phyloP scores from a whole-genome alignment of 1,140 invertebrate species.

The silkworm (Bombyx mori) region ASM3026992v2 NC_085116.1:8628001-8628500 shows the following conservation, averaged over 20 bases:
- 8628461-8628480: slow-evolving; percentile 77
- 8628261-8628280: slow-evolving; percentile 80
- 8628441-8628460: slow-evolving; percentile 77
- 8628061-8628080: slow-evolving; percentile 49
- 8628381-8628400: slow-evolving; percentile 28
- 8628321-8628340: slow-evolving; percentile 78
- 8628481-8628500: slow-evolving; percentile 80
- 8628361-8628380: slow-evolving; percentile 63
- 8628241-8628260: slow-evolving; percentile 82
- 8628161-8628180: slow-evolving; percentile 77
- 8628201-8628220: slow-evolving; percentile 81
- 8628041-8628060: too few relatives aligned
- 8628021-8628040: too few relatives aligned
- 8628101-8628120: slow-evolving; percentile 80
- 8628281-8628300: slow-evolving; percentile 79
- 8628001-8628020: too few relatives aligned
- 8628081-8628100: slow-evolving; percentile 74
- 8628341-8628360: slow-evolving; percentile 76
- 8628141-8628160: slow-evolving; percentile 75
- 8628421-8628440: slow-evolving; percentile 78
- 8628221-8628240: slow-evolving; percentile 80
- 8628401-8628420: slow-evolving; percentile 76
- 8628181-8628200: slow-evolving; percentile 79
- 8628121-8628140: slow-evolving; percentile 79
- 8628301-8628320: slow-evolving; percentile 77